A percentile compares a stretch with the other conserved stretches of the same genome.
These are phyloP conservation scores for Nicator chloris DNA, from an alignment of 2,113 vertebrate genomes.

Conservation along the genomic window DNA sequence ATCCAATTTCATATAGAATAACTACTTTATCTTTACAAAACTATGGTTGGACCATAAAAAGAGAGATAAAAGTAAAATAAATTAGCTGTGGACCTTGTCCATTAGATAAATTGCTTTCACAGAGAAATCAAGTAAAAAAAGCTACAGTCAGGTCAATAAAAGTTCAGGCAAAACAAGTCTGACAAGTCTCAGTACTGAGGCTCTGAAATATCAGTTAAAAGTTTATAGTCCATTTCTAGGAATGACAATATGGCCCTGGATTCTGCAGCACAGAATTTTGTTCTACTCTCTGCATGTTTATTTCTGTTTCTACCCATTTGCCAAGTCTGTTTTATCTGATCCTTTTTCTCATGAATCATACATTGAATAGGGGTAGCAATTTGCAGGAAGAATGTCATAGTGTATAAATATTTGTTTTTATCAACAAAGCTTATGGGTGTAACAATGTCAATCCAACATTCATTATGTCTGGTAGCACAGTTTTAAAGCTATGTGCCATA, in stretches of 20 bases:
- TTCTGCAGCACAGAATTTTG: not conserved
- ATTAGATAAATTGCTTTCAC: not conserved
- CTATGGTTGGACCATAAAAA: not conserved
- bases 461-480: not conserved
- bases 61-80: not conserved
- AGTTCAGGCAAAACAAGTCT: not conserved
- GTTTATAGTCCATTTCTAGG: not conserved
- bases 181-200: not conserved
- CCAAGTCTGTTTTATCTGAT: constrained; percentile 24
- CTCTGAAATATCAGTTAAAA: not conserved
- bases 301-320: constrained; percentile 9
- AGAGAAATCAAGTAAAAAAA: not conserved
- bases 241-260: not conserved
- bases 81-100: not conserved
- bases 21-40: not conserved
- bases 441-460: constrained; percentile 47
- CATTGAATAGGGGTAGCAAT: constrained; percentile 21
- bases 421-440: constrained; percentile 46
- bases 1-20: not conserved
- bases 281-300: not conserved
- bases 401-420: constrained; percentile 50
- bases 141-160: not conserved
- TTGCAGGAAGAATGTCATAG: constrained; percentile 38
- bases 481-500: constrained; percentile 26
- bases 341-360: constrained; percentile 41